Base-by-base conservation (phyloP, 2,888 invertebrate species). In the Chymomyza procnemis region DNA sequence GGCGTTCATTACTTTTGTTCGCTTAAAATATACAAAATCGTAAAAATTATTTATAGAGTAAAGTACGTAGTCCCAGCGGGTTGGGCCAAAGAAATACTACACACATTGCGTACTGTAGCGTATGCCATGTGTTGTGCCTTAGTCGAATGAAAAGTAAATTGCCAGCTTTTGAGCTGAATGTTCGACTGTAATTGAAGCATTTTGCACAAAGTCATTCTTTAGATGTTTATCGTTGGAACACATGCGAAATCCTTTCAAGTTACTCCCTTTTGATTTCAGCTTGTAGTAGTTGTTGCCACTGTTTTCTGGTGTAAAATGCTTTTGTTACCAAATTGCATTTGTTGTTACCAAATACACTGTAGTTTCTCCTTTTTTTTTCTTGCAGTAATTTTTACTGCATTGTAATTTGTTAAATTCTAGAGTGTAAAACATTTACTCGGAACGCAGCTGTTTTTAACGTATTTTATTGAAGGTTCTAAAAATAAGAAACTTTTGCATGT, bases 381-480 rank as follows among this genome's bases (percentile, higher is more conserved):
- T 57, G 22, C 34, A 26, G 78, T 81, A 82, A 75, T 87, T 82
- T 87, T 76, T 79, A 77, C 79, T 71, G 79, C 68, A 61, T 61
- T 79, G 85, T 81, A 84, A 86, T 86, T 86, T 79, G 81, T 80
- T 66, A 78, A 84, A 76, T 86, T 79, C 81, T 69, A 67, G 30
- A 61, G 52, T n/a, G 34, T 41, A 22, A 21, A 26, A 54, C 18
- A 54, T 41, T 41, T 41, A 54, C 52, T 54, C 26, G 55, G 22
- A 55, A 55, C 22, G 52, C 26, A 26, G 46, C 54, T 34, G 30
- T 61, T 47, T 66, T 55, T 55, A 19, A 26, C n/a, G n/a, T 9
- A 30, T 34, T 54, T 65, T 61, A 21, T 47, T 64, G 52, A 66
- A 61, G 57, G 50, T 21, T 68, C 54, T n/a, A n/a, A n/a, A n/a